Percentiles rank a stretch among this genome's conserved stretches.
phyloP scores from a whole-genome alignment of 92 coral and sea anemone species.

The Phenganax stokvisi region DNA sequence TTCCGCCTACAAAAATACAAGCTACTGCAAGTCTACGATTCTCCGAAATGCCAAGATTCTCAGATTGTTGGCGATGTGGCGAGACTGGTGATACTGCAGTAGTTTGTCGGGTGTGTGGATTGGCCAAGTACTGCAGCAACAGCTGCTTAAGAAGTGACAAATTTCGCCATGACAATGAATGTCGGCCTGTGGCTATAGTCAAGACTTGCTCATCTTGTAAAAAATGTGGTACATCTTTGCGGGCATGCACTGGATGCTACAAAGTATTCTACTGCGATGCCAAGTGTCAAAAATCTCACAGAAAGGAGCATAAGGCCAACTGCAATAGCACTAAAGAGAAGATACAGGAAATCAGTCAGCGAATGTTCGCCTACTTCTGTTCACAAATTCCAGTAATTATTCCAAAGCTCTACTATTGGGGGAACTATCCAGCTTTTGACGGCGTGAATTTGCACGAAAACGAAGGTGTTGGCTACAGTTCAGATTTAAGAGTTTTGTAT shows the following conservation, averaged over 20 bases:
- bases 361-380: not conserved
- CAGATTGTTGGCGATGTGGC: slow-evolving; percentile 28
- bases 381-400: not conserved
- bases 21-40: too few relatives aligned
- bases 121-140: slow-evolving; percentile 29
- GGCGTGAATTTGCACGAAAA: slow-evolving; percentile 62
- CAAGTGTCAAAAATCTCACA: slow-evolving; percentile 1
- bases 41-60: slow-evolving; percentile 13
- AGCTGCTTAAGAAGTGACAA: not conserved
- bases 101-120: not conserved
- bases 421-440: slow-evolving; percentile 68
- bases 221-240: slow-evolving; percentile 1
- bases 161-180: slow-evolving; percentile 11
- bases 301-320: not conserved
- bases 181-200: slow-evolving; percentile 12
- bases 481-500: slow-evolving; percentile 49
- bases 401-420: slow-evolving; percentile 58
- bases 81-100: not conserved
- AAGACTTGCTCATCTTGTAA: slow-evolving; percentile 13
- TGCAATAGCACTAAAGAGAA: not conserved
- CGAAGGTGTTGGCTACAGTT: slow-evolving; percentile 55
- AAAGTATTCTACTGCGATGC: slow-evolving; percentile 11
- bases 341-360: not conserved
- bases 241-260: slow-evolving; percentile 21
- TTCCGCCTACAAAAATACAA: too few relatives aligned